A percentile compares a stretch with the other conserved stretches of the same genome.
Conservation (phyloP, 2,888 invertebrate genomes). For the Eustalomyia histrio region DNA sequence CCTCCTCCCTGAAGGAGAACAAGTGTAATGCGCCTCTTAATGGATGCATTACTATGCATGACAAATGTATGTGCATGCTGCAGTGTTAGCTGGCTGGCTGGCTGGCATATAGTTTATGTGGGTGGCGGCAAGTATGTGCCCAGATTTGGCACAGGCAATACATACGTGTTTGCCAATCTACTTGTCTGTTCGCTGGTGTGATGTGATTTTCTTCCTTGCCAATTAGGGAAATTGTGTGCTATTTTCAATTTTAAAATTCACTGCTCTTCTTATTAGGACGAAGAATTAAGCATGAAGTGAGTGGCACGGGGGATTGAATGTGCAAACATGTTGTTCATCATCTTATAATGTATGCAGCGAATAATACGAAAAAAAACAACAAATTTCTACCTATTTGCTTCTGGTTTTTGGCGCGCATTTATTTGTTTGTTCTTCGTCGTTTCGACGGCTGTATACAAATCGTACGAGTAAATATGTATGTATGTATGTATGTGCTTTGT, state of each 20-base stretch:
- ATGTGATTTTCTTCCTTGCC: conserved; percentile 65
- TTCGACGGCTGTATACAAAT: no score
- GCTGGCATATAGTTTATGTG: background rate
- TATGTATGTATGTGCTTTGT: conserved; percentile 54
- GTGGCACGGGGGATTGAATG: background rate
- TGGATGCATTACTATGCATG: conserved; percentile 30
- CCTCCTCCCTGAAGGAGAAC: background rate
- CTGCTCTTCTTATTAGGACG: conserved; percentile 68
- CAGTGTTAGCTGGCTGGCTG: background rate
- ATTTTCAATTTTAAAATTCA: conserved; percentile 76
- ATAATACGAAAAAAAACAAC: background rate
- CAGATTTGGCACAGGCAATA: background rate
- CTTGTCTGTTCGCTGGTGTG: conserved; percentile 14
- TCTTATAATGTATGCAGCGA: conserved; percentile 48
- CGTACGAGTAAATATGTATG: conserved; percentile 16
- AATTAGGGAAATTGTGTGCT: conserved; percentile 79
- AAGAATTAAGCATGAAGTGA: conserved; percentile 7
- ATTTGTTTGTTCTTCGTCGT: conserved; percentile 3
- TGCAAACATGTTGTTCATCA: conserved; percentile 28
- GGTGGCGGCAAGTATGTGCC: background rate
- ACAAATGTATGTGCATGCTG: background rate
- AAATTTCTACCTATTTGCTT: conserved; percentile 30
- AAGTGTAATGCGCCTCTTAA: conserved; percentile 43
- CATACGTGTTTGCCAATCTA: background rate
- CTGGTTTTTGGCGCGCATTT: conserved; percentile 26